Evolutionary conservation across 2,888 invertebrate species (phyloP).

Genomic region (Nomada flava): DNA sequence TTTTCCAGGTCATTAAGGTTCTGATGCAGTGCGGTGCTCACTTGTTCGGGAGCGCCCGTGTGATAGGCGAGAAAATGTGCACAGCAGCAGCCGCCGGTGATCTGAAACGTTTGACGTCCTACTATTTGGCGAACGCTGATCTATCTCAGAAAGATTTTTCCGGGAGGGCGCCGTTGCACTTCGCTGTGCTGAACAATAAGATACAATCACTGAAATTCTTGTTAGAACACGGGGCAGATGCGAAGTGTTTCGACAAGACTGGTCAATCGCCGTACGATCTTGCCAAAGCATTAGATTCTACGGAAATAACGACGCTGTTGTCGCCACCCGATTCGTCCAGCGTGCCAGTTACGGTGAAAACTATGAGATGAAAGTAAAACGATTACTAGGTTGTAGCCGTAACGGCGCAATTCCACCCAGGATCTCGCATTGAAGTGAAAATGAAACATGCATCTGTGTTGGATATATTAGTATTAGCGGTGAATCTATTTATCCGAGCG

Average conservation of each 20-base stretch:
- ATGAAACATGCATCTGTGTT: not conserved
- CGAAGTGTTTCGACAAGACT: slow-evolving; percentile 85
- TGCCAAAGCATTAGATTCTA: slow-evolving; percentile 77
- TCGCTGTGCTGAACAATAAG: slow-evolving; percentile 87
- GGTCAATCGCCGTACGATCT: slow-evolving; percentile 86
- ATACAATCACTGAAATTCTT: slow-evolving; percentile 85
- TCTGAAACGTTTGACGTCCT: slow-evolving; percentile 86
- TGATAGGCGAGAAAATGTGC: slow-evolving; percentile 89
- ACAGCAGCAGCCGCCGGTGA: slow-evolving; percentile 88
- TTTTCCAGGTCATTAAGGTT: slow-evolving; percentile 86
- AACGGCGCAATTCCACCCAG: slow-evolving; percentile 1
- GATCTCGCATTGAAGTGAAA: slow-evolving; percentile 1
- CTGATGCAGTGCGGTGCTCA: slow-evolving; percentile 92
- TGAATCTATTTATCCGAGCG: not conserved
- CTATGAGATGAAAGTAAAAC: slow-evolving; percentile 33
- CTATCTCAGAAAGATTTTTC: slow-evolving; percentile 87
- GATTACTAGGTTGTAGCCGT: not conserved
- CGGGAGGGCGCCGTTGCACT: slow-evolving; percentile 89
- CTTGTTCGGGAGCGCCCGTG: slow-evolving; percentile 86
- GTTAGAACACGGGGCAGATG: slow-evolving; percentile 84
- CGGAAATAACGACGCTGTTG: slow-evolving; percentile 13
- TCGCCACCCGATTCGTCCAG: not conserved
- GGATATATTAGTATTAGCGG: not conserved
- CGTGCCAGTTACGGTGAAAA: not conserved
- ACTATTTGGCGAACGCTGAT: slow-evolving; percentile 89